phyloP scores from a whole-genome alignment of 1,140 invertebrate species.

The Caerostris darwini region DNA sequence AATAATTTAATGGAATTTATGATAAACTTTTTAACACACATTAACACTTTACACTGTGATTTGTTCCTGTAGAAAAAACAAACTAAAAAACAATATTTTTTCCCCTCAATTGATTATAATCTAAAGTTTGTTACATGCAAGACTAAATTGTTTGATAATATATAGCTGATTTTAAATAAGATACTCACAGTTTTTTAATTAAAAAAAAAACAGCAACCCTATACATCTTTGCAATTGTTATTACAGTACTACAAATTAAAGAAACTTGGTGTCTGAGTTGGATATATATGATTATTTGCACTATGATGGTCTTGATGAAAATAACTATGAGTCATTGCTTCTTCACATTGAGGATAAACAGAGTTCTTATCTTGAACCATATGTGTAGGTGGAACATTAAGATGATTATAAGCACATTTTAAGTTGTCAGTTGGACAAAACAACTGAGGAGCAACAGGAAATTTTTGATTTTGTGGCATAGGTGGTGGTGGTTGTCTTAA shows the following conservation, averaged over 20 bases:
- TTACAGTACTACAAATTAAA: slow-evolving; percentile 57
- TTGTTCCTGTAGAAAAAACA: no score
- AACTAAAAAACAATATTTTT: no score
- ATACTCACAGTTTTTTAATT: background rate
- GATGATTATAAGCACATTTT: slow-evolving; percentile 66
- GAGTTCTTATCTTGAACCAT: slow-evolving; percentile 57
- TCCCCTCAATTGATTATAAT: background rate
- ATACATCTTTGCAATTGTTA: slow-evolving; percentile 2
- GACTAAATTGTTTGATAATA: background rate
- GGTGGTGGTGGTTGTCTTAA: slow-evolving; percentile 37
- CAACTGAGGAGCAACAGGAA: slow-evolving; percentile 40
- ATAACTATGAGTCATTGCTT: slow-evolving; percentile 41
- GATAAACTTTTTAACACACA: no score
- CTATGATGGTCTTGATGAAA: slow-evolving; percentile 51
- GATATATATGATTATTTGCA: slow-evolving; percentile 21
- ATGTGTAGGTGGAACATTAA: slow-evolving; percentile 25
- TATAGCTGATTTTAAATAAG: background rate
- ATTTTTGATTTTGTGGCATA: slow-evolving; percentile 46
- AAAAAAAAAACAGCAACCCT: background rate
- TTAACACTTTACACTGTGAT: no score
- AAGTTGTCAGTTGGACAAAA: slow-evolving; percentile 70
- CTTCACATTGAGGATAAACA: slow-evolving; percentile 31
- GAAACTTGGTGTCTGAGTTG: slow-evolving; percentile 63
- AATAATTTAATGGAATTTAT: no score
- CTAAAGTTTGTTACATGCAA: background rate